Base-by-base conservation (phyloP, 2,113 vertebrate genomes). In the Oreochromis aureus region DNA sequence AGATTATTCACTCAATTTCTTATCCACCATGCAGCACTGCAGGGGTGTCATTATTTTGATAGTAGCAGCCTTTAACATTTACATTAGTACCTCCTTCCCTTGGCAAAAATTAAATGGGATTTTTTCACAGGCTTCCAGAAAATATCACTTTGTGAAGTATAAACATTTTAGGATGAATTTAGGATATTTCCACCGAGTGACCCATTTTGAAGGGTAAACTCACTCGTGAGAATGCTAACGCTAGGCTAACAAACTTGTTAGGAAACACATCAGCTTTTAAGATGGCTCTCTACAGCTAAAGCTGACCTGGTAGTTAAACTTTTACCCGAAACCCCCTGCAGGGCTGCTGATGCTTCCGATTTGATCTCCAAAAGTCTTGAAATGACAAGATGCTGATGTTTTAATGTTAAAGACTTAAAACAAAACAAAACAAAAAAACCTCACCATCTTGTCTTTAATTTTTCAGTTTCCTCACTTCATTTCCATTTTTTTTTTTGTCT, bases 401-500 rank as follows among this genome's bases (percentile, higher is more conserved):
- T 76, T 76, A 76, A 73, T 46, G 22, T 46, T 48, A 76, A 76
- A 48, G 24, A 18, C 13, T 51, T 53, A n/a, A 78, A 53, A 46
- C 13, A 27, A 46, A n/a, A 66, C 2, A n/a, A 66, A 32, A 58
- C 2, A 58, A 69, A 58, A 69, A 13, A 69, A 22, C 1, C 34
- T 91, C 78, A 88, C 90, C 93, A 83, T 94, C 88, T 93, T 87
- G 93, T 90, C 91, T 93, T 90, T 91, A 83, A 93, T 89, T 66
- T 84, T 82, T 88, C 81, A 83, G 51, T 89, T 85, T 88, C 78
- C 55, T 86, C 83, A 83, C 83, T 88, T 54, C 54, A 78, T 90
- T 3, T 15, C 79, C 91, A 88, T 55, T 69, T 27, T 89, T 27
- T 27, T 32, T 91, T 59, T 69, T 48, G 41, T 85, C 59, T 66